Conservation (phyloP, 1,140 invertebrate species). For the Brachionus paranguensis region DNA sequence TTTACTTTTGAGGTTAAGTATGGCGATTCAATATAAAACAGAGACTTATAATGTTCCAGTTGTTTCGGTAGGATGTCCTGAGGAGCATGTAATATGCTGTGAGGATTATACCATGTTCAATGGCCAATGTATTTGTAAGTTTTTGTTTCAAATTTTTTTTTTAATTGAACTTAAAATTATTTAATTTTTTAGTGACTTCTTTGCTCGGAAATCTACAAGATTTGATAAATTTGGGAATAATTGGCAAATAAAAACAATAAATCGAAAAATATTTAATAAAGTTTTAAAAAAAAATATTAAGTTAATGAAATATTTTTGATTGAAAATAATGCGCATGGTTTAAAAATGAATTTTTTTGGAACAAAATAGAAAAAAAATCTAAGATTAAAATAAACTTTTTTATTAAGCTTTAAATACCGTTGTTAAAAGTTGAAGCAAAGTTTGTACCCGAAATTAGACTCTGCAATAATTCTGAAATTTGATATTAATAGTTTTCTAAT, state of each 20-base stretch:
- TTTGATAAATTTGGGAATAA: slow-evolving; percentile 38
- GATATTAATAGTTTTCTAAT: too few species aligned
- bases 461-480: too few species aligned
- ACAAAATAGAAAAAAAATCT: too few species aligned
- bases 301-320: too few species aligned
- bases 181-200: not conserved
- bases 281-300: not conserved
- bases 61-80: not conserved
- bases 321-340: too few species aligned
- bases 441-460: too few species aligned
- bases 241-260: not conserved
- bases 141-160: not conserved
- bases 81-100: slow-evolving; percentile 21
- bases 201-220: slow-evolving; percentile 34
- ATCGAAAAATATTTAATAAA: not conserved
- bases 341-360: too few species aligned
- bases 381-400: too few species aligned
- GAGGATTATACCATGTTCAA: slow-evolving; percentile 30
- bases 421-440: too few species aligned
- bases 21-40: slow-evolving; percentile 6
- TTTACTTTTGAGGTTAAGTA: not conserved
- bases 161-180: not conserved
- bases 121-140: slow-evolving; percentile 34
- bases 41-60: slow-evolving; percentile 31
- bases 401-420: too few species aligned